These are phyloP conservation scores for Anoura caudifer DNA, from an alignment of 2,113 vertebrate genomes.

Conservation along the genomic window DNA sequence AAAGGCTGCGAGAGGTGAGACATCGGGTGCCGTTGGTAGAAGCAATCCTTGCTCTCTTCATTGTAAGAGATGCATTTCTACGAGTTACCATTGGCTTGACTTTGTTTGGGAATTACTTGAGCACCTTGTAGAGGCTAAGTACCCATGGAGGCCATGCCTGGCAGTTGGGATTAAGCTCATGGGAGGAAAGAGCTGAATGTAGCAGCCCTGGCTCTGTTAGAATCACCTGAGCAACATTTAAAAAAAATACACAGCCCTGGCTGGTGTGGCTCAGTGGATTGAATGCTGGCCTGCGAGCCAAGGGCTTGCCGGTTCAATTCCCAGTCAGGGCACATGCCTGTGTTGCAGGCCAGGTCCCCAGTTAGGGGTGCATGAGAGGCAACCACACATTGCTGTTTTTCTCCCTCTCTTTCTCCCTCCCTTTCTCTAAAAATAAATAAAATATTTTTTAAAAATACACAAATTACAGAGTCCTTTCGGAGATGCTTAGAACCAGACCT, in stretches of 20 bases:
- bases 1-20: slow-evolving; percentile 91
- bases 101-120: neutral
- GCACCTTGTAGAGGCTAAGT: neutral
- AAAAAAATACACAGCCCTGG: neutral
- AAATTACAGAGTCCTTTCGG: neutral
- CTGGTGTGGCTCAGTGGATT: no score
- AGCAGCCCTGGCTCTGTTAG: neutral
- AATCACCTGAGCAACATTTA: neutral
- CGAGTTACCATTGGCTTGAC: neutral
- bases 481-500: neutral
- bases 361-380: no score
- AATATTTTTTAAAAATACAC: neutral
- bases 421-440: no score
- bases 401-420: no score
- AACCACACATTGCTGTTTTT: no score
- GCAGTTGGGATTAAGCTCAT: neutral
- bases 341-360: no score
- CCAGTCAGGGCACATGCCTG: no score
- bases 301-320: no score
- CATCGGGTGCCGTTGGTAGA: rapidly evolving
- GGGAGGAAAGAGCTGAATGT: neutral
- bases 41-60: rapidly evolving
- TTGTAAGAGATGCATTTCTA: neutral
- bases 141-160: rapidly evolving
- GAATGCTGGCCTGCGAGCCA: no score